phyloP scores from a whole-genome alignment of 2,888 invertebrate genomes.

The Agrochola lota region DNA sequence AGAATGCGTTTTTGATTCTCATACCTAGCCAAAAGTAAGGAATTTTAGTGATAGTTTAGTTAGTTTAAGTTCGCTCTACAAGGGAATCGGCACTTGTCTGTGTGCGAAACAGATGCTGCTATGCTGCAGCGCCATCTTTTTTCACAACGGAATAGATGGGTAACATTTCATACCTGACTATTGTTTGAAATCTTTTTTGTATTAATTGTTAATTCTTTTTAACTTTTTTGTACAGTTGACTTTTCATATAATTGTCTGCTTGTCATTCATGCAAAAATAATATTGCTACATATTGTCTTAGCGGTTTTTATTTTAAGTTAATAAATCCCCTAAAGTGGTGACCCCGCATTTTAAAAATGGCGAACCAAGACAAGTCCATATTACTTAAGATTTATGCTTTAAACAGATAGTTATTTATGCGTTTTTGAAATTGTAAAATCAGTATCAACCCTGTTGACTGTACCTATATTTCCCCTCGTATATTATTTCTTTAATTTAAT shows the following conservation, averaged over 20 bases:
- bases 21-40: too few relatives aligned
- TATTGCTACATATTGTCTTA: not conserved
- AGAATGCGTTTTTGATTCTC: too few relatives aligned
- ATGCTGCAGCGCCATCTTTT: too few relatives aligned
- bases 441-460: not conserved
- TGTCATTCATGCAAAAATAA: not conserved
- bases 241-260: not conserved
- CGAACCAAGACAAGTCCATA: not conserved
- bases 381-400: not conserved
- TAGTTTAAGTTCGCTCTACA: too few relatives aligned
- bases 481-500: not conserved
- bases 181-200: too few relatives aligned
- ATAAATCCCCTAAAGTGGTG: not conserved
- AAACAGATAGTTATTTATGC: not conserved
- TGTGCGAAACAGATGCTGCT: too few relatives aligned
- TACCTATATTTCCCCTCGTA: not conserved
- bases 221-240: not conserved
- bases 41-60: too few relatives aligned
- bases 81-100: too few relatives aligned
- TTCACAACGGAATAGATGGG: too few relatives aligned
- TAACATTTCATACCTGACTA: too few relatives aligned
- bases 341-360: not conserved
- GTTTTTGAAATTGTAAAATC: not conserved
- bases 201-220: not conserved
- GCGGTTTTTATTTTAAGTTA: not conserved